phyloP scores from a whole-genome alignment of 30 jellyfish, hydroid and myxozoan species.

The Rhopilema esculentum region DNA sequence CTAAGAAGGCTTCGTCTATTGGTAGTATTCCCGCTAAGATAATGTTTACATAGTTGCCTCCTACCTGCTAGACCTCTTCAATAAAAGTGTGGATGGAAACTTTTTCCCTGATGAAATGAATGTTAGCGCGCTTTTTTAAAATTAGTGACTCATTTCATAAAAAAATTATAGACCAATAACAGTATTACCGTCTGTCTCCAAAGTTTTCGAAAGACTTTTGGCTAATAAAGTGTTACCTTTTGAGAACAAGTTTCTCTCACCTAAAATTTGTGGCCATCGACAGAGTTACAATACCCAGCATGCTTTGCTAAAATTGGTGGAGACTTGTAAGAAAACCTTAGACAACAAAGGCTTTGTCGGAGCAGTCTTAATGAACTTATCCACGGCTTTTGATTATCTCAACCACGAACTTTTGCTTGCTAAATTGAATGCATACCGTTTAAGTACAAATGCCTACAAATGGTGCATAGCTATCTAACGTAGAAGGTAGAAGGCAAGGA shows the following conservation, averaged over 20 bases:
- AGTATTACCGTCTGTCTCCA: slow-evolving; percentile 40
- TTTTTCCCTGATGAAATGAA: slow-evolving; percentile 29
- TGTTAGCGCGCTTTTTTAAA: slow-evolving; percentile 28
- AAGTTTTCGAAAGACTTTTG: slow-evolving; percentile 33
- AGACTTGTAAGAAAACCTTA: slow-evolving; percentile 41
- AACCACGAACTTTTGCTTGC: slow-evolving; percentile 46
- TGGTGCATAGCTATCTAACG: slow-evolving; percentile 49
- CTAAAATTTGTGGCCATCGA: slow-evolving; percentile 41
- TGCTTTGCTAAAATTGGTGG: slow-evolving; percentile 51
- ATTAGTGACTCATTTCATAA: slow-evolving; percentile 7
- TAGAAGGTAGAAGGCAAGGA: slow-evolving; percentile 70
- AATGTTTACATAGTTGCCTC: no score
- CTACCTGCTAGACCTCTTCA: no score
- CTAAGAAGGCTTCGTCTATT: no score
- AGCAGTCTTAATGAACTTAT: slow-evolving; percentile 42
- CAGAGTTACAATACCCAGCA: slow-evolving; percentile 39
- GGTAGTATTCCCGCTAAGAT: no score
- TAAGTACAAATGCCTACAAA: slow-evolving; percentile 51
- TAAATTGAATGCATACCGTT: slow-evolving; percentile 39
- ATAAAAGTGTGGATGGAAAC: slow-evolving; percentile 10
- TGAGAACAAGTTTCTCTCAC: slow-evolving; percentile 3
- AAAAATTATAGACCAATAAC: slow-evolving; percentile 24
- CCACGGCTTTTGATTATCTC: slow-evolving; percentile 8
- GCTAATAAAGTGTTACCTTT: slow-evolving; percentile 9
- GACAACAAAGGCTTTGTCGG: slow-evolving; percentile 47